phyloP scores from a whole-genome alignment of 1,140 invertebrate species.

The Amyelois transitella region DNA sequence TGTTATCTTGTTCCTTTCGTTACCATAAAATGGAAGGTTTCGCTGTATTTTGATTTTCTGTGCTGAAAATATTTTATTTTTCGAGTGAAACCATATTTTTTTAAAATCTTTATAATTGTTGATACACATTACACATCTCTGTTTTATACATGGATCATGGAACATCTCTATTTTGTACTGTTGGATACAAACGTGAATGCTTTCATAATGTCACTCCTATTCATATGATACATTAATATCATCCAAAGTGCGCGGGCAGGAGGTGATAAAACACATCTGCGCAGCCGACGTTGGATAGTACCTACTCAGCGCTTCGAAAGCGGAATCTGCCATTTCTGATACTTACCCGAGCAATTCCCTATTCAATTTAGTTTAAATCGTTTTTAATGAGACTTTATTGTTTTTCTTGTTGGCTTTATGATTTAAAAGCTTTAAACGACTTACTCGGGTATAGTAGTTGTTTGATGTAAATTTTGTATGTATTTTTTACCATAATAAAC shows the following conservation, averaged over 20 bases:
- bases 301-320: conserved; percentile 9
- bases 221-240: conserved; percentile 20
- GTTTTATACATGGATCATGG: no score
- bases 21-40: no score
- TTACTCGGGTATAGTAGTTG: not conserved
- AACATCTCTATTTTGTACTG: no score
- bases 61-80: no score
- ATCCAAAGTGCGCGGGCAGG: conserved; percentile 13
- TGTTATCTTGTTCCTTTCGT: no score
- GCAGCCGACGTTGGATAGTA: conserved; percentile 5
- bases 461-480: no score
- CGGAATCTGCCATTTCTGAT: not conserved
- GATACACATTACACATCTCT: no score
- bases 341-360: not conserved
- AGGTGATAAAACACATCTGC: conserved; percentile 44
- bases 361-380: not conserved
- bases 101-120: no score
- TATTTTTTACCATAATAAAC: no score
- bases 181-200: no score
- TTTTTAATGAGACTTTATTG: not conserved
- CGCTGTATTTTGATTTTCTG: no score
- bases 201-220: conserved; percentile 17
- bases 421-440: conserved; percentile 6
- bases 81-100: no score
- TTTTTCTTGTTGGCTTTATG: not conserved